Evolutionary conservation across 2,113 vertebrate species (phyloP).

Genomic region (Caranx melampygus): DNA sequence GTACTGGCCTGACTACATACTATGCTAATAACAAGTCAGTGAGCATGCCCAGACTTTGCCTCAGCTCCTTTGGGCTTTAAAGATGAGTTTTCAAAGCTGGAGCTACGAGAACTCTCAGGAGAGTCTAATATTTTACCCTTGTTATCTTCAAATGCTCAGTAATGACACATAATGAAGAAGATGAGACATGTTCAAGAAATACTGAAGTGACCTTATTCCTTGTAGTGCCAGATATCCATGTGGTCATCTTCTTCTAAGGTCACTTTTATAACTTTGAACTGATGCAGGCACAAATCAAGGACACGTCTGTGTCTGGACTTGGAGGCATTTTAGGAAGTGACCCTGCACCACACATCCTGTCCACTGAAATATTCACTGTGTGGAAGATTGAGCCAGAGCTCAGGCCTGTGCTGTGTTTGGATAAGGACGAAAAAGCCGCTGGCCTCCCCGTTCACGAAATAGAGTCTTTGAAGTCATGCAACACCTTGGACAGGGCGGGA

Average conservation of each 20-base stretch:
- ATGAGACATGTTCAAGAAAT: neutral
- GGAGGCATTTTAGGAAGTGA: conserved; percentile 51
- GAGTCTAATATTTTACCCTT: conserved; percentile 12
- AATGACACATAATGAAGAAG: conserved; percentile 1
- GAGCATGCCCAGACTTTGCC: conserved; percentile 17
- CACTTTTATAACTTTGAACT: conserved; percentile 11
- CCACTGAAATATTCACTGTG: conserved; percentile 46
- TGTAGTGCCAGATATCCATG: neutral
- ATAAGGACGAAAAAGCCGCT: conserved; percentile 50
- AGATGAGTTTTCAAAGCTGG: conserved; percentile 1
- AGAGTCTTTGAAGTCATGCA: conserved; percentile 56
- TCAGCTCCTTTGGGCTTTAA: neutral
- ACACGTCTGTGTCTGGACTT: conserved; percentile 24
- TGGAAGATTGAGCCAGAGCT: conserved; percentile 9
- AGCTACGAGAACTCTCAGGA: neutral
- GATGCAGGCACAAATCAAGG: conserved; percentile 33
- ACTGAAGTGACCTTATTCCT: neutral
- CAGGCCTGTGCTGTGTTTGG: conserved; percentile 51
- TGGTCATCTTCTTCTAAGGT: neutral
- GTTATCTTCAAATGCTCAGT: conserved; percentile 6
- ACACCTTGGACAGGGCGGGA: conserved; percentile 45
- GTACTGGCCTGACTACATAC: conserved; percentile 7
- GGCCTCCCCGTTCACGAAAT: conserved; percentile 62
- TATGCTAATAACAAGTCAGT: conserved; percentile 20
- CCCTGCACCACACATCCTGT: conserved; percentile 45